Evolutionary conservation across 1,140 invertebrate species (phyloP).

Genomic region (honey bee (Apis mellifera)): DNA sequence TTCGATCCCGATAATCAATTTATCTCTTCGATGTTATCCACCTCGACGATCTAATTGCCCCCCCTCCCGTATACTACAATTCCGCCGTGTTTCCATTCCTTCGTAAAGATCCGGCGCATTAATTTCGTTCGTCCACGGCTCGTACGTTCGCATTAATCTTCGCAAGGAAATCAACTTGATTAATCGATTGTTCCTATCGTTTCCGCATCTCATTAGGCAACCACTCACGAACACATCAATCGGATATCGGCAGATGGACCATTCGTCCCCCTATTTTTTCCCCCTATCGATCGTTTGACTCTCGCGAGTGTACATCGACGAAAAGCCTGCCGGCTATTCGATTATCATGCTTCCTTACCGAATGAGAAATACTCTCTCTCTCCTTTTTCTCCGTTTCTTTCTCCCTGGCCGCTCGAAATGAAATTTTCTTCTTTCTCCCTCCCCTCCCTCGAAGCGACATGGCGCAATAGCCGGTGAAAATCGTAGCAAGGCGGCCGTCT

Average conservation of each 20-base stretch:
- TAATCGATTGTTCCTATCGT: slow-evolving; percentile 22
- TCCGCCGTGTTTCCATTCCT: neutral
- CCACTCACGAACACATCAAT: neutral
- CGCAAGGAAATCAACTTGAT: neutral
- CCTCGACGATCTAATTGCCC: neutral
- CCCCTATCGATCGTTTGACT: slow-evolving; percentile 44
- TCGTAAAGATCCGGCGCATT: neutral
- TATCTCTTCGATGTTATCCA: neutral
- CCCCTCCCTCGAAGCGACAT: neutral
- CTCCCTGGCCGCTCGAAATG: neutral
- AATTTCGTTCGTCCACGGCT: neutral
- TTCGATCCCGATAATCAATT: neutral
- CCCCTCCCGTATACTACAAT: neutral
- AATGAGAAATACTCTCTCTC: slow-evolving; percentile 10
- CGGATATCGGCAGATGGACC: slow-evolving; percentile 13
- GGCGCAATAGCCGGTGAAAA: slow-evolving; percentile 33
- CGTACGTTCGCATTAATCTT: neutral
- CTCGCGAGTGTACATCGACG: slow-evolving; percentile 24
- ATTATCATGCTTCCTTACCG: slow-evolving; percentile 14
- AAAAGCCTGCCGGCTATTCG: slow-evolving; percentile 30
- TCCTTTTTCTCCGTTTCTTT: neutral
- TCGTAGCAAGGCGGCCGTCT: slow-evolving; percentile 5
- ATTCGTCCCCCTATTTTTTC: slow-evolving; percentile 2
- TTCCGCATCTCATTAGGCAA: neutral
- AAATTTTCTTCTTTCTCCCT: slow-evolving; percentile 5